phyloP scores from a whole-genome alignment of 1,140 invertebrate genomes.

The Mesaphorura yosii region DNA sequence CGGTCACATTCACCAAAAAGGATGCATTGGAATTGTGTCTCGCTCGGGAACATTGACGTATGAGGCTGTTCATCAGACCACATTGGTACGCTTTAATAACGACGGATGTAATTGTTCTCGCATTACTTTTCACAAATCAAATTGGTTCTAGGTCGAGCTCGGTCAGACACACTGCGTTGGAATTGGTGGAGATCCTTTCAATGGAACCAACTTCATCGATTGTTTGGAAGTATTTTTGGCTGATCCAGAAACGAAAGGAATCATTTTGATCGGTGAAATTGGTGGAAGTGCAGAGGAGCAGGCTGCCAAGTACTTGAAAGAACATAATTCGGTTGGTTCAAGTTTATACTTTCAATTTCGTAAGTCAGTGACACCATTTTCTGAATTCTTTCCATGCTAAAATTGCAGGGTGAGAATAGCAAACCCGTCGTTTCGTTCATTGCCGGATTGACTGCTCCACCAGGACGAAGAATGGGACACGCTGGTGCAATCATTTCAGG shows the following conservation, averaged over 20 bases:
- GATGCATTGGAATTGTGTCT: constrained; percentile 91
- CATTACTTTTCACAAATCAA: too few species aligned
- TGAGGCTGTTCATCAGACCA: constrained; percentile 96
- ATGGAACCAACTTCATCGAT: constrained; percentile 99
- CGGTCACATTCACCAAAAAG: constrained; percentile 89
- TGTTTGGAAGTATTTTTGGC: constrained; percentile 93
- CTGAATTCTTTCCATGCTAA: neutral
- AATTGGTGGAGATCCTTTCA: constrained; percentile 99
- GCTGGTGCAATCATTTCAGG: constrained; percentile 98
- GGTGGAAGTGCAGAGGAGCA: constrained; percentile 95
- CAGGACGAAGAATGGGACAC: constrained; percentile 96
- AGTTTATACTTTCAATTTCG: neutral
- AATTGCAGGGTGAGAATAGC: constrained; percentile 65
- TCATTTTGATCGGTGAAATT: constrained; percentile 98
- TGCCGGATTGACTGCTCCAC: constrained; percentile 93
- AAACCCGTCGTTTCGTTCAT: constrained; percentile 80
- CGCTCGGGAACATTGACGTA: constrained; percentile 97
- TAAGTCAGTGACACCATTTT: neutral
- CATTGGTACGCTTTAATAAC: constrained; percentile 48
- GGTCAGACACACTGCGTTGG: constrained; percentile 97
- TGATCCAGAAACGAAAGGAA: constrained; percentile 87
- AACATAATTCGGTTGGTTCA: constrained; percentile 70
- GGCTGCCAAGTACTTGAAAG: constrained; percentile 84
- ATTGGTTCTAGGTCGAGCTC: constrained; percentile 62
- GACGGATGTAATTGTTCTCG: too few species aligned